These are phyloP conservation scores for Chinchilla lanigera DNA, from an alignment of 2,113 vertebrate species.

Conservation along the genomic window DNA sequence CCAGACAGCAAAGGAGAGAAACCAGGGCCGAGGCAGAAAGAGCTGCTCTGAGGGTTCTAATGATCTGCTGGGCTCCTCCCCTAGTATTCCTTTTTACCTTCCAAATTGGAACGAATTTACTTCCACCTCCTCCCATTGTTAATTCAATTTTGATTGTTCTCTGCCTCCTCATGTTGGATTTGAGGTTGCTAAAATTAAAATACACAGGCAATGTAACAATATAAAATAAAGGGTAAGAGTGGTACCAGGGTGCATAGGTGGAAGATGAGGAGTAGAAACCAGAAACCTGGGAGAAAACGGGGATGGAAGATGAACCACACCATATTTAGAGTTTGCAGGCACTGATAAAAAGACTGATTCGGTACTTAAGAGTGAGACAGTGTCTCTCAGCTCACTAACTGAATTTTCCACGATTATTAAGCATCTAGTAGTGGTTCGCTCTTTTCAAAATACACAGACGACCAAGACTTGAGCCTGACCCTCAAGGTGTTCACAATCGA, in stretches of 20 bases:
- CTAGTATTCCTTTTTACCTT: background rate
- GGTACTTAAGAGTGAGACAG: background rate
- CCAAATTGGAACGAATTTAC: background rate
- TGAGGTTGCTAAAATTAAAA: conserved; percentile 29
- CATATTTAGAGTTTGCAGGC: background rate
- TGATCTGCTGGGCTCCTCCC: too few relatives aligned
- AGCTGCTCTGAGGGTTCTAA: background rate
- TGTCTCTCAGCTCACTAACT: background rate
- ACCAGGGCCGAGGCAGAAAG: background rate
- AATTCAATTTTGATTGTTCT: background rate
- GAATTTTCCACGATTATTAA: background rate
- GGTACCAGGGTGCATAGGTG: background rate
- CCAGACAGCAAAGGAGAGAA: background rate
- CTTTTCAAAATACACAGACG: background rate
- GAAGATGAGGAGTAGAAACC: background rate
- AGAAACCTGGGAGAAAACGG: background rate
- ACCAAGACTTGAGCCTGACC: background rate
- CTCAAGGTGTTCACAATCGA: background rate
- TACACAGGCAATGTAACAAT: background rate
- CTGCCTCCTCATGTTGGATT: background rate
- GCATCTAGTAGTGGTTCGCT: background rate
- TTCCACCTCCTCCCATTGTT: background rate
- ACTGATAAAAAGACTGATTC: background rate
- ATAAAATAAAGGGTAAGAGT: conserved; percentile 28
- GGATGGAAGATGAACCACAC: background rate